Evolutionary conservation across 2,888 invertebrate species (phyloP).

Genomic region (Celastrina argiolus): DNA sequence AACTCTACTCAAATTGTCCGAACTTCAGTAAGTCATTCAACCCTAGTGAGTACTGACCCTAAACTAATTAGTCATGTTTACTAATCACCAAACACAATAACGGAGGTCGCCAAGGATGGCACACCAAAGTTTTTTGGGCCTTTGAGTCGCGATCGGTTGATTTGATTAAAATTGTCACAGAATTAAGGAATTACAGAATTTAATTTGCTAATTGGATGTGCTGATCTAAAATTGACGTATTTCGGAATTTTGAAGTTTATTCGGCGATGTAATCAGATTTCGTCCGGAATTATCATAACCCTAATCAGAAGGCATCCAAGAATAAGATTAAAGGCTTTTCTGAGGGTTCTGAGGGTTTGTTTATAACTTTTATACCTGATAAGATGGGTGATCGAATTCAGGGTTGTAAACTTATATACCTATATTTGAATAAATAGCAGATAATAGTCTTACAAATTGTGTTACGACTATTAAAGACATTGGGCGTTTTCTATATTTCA

Average conservation of each 20-base stretch:
- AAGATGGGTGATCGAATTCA: too few relatives aligned
- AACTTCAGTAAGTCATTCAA: background rate
- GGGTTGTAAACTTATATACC: too few relatives aligned
- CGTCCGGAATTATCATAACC: constrained; percentile 1
- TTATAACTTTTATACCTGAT: background rate
- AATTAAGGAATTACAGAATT: constrained; percentile 33
- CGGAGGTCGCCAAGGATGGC: background rate
- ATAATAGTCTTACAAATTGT: too few relatives aligned
- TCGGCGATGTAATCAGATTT: background rate
- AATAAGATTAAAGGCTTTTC: background rate
- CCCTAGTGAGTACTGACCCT: background rate
- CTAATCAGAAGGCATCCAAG: background rate
- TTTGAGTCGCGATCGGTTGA: constrained; percentile 27
- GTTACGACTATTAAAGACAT: too few relatives aligned
- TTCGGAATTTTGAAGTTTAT: constrained; percentile 6
- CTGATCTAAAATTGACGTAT: constrained; percentile 8
- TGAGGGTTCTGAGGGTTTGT: constrained; percentile 1
- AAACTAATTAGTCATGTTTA: background rate
- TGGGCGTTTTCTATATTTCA: too few relatives aligned
- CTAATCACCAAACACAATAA: constrained; percentile 6
- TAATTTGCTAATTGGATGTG: constrained; percentile 32
- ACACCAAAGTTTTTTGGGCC: constrained; percentile 4
- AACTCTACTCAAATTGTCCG: too few relatives aligned
- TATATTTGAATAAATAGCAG: too few relatives aligned
- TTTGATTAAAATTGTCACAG: constrained; percentile 32